Percentiles rank a stretch among this genome's conserved stretches.
phyloP scores from a whole-genome alignment of 2,888 invertebrate genomes.

The Masnerella sp. region DNA sequence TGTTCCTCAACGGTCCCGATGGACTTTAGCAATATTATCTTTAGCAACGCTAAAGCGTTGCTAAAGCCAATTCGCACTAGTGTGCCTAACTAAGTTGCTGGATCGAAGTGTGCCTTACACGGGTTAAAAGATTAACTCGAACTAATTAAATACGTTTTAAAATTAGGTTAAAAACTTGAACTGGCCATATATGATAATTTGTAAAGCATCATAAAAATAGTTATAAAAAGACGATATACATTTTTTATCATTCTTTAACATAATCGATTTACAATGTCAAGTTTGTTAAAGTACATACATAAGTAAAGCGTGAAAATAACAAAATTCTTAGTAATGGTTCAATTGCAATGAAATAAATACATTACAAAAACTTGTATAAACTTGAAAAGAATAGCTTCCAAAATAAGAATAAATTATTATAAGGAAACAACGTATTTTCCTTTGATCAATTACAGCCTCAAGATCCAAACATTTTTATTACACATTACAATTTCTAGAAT shows the following conservation, averaged over 20 bases:
- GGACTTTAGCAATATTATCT: too few relatives aligned
- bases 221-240: not conserved
- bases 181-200: too few relatives aligned
- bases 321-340: constrained; percentile 9
- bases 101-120: too few relatives aligned
- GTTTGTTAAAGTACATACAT: not conserved
- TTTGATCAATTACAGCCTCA: constrained; percentile 9
- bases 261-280: constrained; percentile 1
- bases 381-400: not conserved
- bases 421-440: constrained; percentile 32
- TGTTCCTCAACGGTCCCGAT: too few relatives aligned
- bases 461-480: not conserved
- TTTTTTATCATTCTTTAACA: not conserved
- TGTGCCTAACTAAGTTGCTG: too few relatives aligned
- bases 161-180: too few relatives aligned
- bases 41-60: too few relatives aligned
- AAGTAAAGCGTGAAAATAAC: constrained; percentile 4
- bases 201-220: too few relatives aligned
- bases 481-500: too few relatives aligned
- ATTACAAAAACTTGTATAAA: constrained; percentile 7
- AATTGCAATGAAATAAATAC: constrained; percentile 12
- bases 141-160: too few relatives aligned
- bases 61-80: too few relatives aligned
- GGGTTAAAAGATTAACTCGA: too few relatives aligned
- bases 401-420: constrained; percentile 17